phyloP scores from a whole-genome alignment of 2,797 vertebrate genomes.

The Sebastes iracundus region DNA sequence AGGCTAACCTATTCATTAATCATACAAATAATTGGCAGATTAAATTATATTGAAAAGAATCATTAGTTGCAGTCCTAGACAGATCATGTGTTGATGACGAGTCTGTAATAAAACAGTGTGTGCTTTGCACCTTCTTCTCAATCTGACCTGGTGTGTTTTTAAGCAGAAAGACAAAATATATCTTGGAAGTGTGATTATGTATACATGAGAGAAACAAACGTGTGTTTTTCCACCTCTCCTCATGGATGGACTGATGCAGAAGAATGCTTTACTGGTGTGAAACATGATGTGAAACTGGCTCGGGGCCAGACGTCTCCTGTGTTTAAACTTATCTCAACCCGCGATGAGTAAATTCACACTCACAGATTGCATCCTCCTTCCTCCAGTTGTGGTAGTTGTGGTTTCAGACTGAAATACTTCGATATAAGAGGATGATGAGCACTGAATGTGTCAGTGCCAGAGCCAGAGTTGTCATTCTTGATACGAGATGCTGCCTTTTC shows the following conservation, averaged over 20 bases:
- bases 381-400: background rate
- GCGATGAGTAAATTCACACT: slow-evolving; percentile 38
- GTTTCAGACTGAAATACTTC: background rate
- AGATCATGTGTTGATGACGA: background rate
- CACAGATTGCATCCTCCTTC: background rate
- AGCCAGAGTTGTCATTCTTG: slow-evolving; percentile 1
- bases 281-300: slow-evolving; percentile 26
- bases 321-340: slow-evolving; percentile 36
- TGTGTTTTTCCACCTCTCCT: background rate
- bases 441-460: background rate
- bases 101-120: background rate
- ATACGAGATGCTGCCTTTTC: background rate
- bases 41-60: background rate
- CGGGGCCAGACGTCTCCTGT: background rate
- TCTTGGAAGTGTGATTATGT: background rate
- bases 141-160: background rate
- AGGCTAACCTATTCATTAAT: background rate
- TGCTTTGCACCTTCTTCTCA: background rate
- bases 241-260: background rate
- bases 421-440: background rate
- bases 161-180: background rate
- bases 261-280: slow-evolving; percentile 15
- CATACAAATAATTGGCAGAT: background rate
- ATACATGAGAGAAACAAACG: background rate
- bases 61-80: background rate